These are phyloP conservation scores for Ctenochaetus hawaiiensis DNA, from an alignment of 2,797 vertebrate genomes.

Conservation along the genomic window DNA sequence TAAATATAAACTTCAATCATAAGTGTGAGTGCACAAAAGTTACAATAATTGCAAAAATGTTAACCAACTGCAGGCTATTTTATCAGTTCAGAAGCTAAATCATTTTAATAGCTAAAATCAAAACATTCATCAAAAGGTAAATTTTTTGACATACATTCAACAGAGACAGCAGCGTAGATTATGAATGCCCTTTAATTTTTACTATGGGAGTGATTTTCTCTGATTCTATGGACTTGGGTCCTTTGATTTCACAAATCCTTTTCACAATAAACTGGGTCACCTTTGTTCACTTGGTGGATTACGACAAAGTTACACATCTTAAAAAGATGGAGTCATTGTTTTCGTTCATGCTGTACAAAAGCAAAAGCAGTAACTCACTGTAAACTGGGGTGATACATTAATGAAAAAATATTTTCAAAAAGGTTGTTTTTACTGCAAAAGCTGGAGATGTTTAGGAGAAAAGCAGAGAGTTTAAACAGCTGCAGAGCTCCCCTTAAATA, in stretches of 20 bases:
- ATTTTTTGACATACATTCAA: background rate
- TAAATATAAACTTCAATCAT: constrained; percentile 3
- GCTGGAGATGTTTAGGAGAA: background rate
- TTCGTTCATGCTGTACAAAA: background rate
- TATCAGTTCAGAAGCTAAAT: background rate
- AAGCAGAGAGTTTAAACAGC: constrained; percentile 5
- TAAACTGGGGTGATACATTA: background rate
- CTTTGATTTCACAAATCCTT: background rate
- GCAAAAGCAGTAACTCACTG: background rate
- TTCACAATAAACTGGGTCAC: background rate
- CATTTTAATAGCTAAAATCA: background rate
- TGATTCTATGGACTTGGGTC: background rate
- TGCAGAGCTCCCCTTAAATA: constrained; percentile 10
- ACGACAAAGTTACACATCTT: background rate
- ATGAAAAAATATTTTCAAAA: background rate
- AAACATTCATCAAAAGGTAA: constrained; percentile 12
- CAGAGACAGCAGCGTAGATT: constrained; percentile 7
- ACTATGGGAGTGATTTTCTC: background rate
- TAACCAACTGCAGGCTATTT: background rate
- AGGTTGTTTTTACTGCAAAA: constrained; percentile 3
- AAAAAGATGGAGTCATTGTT: background rate
- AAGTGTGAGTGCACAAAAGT: constrained; percentile 8
- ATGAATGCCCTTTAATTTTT: constrained; percentile 6
- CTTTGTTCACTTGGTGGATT: background rate
- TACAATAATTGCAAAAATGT: background rate